Percentiles rank a stretch among this genome's conserved stretches.
These are phyloP conservation scores for Gandaritis pyraliata DNA, from an alignment of 2,888 invertebrate genomes.

Conservation along the genomic window DNA sequence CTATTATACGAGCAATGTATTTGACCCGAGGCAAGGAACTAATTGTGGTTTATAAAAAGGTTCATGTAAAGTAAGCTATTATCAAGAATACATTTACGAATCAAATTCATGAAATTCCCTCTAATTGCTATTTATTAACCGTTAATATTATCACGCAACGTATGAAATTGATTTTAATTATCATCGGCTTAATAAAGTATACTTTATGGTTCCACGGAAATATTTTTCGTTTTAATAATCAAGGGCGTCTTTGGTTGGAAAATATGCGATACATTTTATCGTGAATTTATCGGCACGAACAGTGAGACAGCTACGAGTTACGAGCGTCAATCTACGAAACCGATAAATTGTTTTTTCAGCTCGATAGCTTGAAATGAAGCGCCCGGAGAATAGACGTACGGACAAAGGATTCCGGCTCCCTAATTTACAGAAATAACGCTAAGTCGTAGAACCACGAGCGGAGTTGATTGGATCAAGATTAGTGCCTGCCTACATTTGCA, in stretches of 20 bases:
- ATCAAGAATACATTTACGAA: constrained; percentile 22
- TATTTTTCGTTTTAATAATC: constrained; percentile 34
- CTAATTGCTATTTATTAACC: constrained; percentile 35
- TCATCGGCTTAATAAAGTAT: constrained; percentile 26
- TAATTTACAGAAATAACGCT: constrained; percentile 44
- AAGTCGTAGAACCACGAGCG: constrained; percentile 41
- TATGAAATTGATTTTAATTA: constrained; percentile 37
- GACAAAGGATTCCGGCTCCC: constrained; percentile 41
- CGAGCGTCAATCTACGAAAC: constrained; percentile 47
- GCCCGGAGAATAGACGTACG: constrained; percentile 40
- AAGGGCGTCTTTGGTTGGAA: constrained; percentile 31
- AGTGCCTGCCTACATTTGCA: constrained; percentile 42
- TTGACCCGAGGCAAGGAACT: constrained; percentile 16
- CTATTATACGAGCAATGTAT: neutral
- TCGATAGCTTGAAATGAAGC: constrained; percentile 41
- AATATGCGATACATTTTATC: constrained; percentile 40
- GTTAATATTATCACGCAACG: constrained; percentile 35
- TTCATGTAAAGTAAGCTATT: constrained; percentile 10
- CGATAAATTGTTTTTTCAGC: constrained; percentile 48
- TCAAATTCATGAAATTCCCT: constrained; percentile 34
- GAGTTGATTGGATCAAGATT: constrained; percentile 46
- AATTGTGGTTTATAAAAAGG: constrained; percentile 16
- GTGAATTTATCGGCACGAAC: constrained; percentile 43
- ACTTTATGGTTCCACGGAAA: constrained; percentile 21
- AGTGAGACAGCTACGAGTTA: constrained; percentile 46